phyloP scores from a whole-genome alignment of 2,888 invertebrate species.

The Itoplectis maculator region DNA sequence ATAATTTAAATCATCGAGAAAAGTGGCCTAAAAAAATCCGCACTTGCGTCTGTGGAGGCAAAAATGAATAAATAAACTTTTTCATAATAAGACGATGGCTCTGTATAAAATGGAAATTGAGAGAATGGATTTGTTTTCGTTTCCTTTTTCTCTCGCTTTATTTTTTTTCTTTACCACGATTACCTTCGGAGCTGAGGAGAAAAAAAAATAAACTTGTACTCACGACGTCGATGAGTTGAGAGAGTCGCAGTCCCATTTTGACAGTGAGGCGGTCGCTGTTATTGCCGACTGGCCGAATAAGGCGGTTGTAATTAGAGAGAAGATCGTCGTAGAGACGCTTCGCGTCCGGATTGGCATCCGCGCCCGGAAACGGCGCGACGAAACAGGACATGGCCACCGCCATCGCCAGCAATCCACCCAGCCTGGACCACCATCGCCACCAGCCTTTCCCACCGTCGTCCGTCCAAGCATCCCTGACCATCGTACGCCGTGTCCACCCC shows the following conservation, averaged over 20 bases:
- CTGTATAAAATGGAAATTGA: too few species aligned
- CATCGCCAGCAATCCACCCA: constrained; percentile 88
- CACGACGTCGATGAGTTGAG: constrained; percentile 97
- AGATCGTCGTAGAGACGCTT: constrained; percentile 98
- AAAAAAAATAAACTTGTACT: constrained; percentile 86
- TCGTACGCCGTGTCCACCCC: constrained; percentile 95
- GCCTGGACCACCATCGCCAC: constrained; percentile 79
- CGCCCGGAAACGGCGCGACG: constrained; percentile 84
- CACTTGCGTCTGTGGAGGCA: too few species aligned
- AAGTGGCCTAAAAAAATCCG: too few species aligned
- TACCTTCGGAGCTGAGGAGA: not conserved
- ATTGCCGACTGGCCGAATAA: constrained; percentile 97
- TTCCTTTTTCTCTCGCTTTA: too few species aligned
- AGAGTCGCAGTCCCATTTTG: constrained; percentile 96
- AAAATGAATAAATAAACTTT: too few species aligned
- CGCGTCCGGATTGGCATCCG: constrained; percentile 95
- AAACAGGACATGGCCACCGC: constrained; percentile 88
- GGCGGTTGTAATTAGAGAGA: constrained; percentile 96
- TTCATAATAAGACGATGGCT: too few species aligned
- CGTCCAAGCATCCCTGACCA: constrained; percentile 87
- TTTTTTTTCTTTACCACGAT: too few species aligned
- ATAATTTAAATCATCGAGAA: too few species aligned
- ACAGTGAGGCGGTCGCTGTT: constrained; percentile 97
- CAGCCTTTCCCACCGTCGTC: constrained; percentile 83
- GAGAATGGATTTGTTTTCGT: too few species aligned